A percentile compares a stretch with the other conserved stretches of the same genome.
These are phyloP conservation scores for Dasysyrphus tricinctus DNA, from an alignment of 2,888 invertebrate species.

Conservation along the genomic window DNA sequence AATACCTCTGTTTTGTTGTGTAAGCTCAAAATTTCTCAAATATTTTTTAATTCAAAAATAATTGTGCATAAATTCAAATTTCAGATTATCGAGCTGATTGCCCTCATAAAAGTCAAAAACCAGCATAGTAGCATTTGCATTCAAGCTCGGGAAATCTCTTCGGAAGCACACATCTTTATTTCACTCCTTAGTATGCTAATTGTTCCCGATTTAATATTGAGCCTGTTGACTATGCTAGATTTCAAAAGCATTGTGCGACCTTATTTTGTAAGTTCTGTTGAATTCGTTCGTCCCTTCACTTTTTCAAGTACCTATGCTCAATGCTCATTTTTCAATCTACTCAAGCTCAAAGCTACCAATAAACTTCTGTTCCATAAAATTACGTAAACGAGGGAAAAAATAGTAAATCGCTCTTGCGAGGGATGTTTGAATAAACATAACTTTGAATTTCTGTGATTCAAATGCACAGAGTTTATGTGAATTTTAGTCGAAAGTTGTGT, in stretches of 20 bases:
- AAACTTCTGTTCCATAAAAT: no score
- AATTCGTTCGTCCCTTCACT: no score
- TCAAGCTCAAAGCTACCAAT: no score
- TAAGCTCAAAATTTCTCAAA: neutral
- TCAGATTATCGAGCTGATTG: constrained; percentile 44
- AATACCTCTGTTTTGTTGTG: constrained; percentile 25
- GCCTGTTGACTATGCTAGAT: constrained; percentile 9
- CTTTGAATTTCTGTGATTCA: no score
- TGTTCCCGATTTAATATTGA: constrained; percentile 40
- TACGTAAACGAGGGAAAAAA: no score
- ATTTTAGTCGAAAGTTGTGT: no score
- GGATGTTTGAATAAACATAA: no score
- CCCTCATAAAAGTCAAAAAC: neutral
- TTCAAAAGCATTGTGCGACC: constrained; percentile 24
- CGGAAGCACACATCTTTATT: constrained; percentile 3
- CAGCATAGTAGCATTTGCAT: constrained; percentile 57
- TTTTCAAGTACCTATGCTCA: no score
- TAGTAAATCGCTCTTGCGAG: no score
- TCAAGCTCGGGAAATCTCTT: constrained; percentile 51
- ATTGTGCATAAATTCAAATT: neutral
- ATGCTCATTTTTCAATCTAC: no score
- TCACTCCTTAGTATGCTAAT: constrained; percentile 13
- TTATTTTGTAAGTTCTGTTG: constrained; percentile 28
- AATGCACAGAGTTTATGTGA: no score
- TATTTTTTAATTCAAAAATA: neutral